Conservation (phyloP, 1,140 invertebrate species). For the Nymphalis io region DNA sequence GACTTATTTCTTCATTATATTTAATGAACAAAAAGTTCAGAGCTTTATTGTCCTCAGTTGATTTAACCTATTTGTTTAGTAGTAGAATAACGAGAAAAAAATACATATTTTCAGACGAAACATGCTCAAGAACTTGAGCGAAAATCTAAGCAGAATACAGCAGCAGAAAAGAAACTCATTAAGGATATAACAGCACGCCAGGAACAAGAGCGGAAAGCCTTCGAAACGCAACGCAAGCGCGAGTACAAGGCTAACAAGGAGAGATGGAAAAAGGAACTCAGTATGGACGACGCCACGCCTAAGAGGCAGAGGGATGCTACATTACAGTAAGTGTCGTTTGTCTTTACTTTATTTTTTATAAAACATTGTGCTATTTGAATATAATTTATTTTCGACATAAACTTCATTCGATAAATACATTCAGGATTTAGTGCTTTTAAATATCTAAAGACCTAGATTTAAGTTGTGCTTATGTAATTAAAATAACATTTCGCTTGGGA, state of each 20-base stretch:
- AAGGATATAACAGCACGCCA: conserved; percentile 95
- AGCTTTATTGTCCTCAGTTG: too few species aligned
- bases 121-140: conserved; percentile 95
- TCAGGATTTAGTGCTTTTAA: too few species aligned
- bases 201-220: conserved; percentile 92
- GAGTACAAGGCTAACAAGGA: conserved; percentile 99
- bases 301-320: conserved; percentile 95
- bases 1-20: too few species aligned
- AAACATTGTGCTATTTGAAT: too few species aligned
- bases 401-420: background rate
- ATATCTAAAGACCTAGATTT: too few species aligned
- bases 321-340: conserved; percentile 85
- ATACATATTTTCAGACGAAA: conserved; percentile 80
- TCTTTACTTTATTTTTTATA: background rate
- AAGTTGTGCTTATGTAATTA: too few species aligned
- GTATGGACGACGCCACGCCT: conserved; percentile 94
- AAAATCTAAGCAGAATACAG: conserved; percentile 93
- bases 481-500: too few species aligned
- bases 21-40: too few species aligned
- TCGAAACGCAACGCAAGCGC: conserved; percentile 95
- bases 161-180: conserved; percentile 94
- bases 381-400: background rate
- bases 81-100: background rate
- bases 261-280: conserved; percentile 95
- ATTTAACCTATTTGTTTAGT: too few species aligned